Evolutionary conservation across 2,888 invertebrate species (phyloP), one percentile per base, ranked within the genome.

Genomic region (Orthosia gothica): DNA sequence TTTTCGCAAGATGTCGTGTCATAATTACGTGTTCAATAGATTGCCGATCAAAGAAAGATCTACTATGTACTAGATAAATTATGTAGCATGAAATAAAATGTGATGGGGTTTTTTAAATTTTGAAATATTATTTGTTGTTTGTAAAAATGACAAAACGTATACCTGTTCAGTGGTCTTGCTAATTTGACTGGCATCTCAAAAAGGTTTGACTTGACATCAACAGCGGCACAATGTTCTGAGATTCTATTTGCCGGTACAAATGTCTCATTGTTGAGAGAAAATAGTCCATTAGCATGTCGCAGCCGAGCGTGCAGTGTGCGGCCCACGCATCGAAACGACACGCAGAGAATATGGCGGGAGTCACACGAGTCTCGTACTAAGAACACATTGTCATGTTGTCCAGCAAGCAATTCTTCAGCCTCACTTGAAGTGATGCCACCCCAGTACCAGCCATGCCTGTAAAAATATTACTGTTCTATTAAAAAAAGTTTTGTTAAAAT

Each of bases 281-380:
- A 98, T 80, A 97, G 94, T 65, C 98, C 98, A 94, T 97, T 97
- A 65, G 97, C 97, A 91, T 98, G 98, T 91, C 98, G 97, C 84
- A 98, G 97, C 63, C 98, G 96, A 32, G 98, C 97, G 92, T 98
- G 98, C 40, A 98, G 94, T 20, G 98, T 97, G 82, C 97, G 97
- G 12, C 98, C 98, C 70, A 97, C 97, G 92, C 97, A 97, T 80
- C 98, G 97, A 91, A 98, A 98, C 89, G 98, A 98, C 62, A 98
- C 96, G 89, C 98, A 98, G 55, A 98, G 95, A 79, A 98, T 97
- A 90, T 98, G 98, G 49, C 97, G 93, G n/a, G 93, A 94, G 87
- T 98, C 98, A 76, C 97, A 98, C 18, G 98, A 98, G 91, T 98
- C 98, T 83, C 98, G 94, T 3, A 98, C 98, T 84, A 98, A 95